A percentile compares a stretch with the other conserved stretches of the same genome.
These are phyloP conservation scores for Dendrolimus pini DNA, from an alignment of 2,888 invertebrate genomes.

Conservation along the genomic window DNA sequence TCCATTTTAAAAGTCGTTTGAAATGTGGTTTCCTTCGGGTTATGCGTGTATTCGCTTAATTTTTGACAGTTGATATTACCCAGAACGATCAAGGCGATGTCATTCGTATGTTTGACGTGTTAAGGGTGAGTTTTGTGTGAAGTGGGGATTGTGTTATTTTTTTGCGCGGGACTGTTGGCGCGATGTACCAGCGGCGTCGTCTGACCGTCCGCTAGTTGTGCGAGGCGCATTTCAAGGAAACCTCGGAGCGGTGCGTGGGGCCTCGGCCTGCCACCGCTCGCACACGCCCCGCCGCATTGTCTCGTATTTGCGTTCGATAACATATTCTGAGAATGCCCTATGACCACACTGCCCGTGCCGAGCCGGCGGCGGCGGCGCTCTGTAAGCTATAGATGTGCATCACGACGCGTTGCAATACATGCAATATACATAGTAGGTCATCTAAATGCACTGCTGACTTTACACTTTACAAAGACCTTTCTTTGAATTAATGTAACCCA, in stretches of 20 bases:
- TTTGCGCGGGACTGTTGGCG: constrained; percentile 70
- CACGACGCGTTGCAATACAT: constrained; percentile 29
- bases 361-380: constrained; percentile 15
- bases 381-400: constrained; percentile 8
- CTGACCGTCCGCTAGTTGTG: constrained; percentile 43
- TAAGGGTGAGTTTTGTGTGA: constrained; percentile 61
- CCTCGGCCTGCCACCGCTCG: constrained; percentile 23
- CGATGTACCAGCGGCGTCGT: constrained; percentile 47
- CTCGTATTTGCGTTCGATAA: constrained; percentile 22
- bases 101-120: constrained; percentile 37
- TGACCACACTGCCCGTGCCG: constrained; percentile 21
- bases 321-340: constrained; percentile 36
- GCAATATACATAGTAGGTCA: constrained; percentile 37
- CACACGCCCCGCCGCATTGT: constrained; percentile 27
- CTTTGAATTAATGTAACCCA: too few relatives aligned
- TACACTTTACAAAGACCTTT: constrained; percentile 24
- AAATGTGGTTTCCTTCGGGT: constrained; percentile 66
- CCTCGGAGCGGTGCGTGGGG: constrained; percentile 39
- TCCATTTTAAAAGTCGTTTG: constrained; percentile 61
- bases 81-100: constrained; percentile 42
- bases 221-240: constrained; percentile 64
- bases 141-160: constrained; percentile 52
- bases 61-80: constrained; percentile 77
- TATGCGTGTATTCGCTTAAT: constrained; percentile 71
- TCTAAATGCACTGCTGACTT: constrained; percentile 43